phyloP scores from a whole-genome alignment of 1,140 invertebrate species.

The Palaemon carinicauda region DNA sequence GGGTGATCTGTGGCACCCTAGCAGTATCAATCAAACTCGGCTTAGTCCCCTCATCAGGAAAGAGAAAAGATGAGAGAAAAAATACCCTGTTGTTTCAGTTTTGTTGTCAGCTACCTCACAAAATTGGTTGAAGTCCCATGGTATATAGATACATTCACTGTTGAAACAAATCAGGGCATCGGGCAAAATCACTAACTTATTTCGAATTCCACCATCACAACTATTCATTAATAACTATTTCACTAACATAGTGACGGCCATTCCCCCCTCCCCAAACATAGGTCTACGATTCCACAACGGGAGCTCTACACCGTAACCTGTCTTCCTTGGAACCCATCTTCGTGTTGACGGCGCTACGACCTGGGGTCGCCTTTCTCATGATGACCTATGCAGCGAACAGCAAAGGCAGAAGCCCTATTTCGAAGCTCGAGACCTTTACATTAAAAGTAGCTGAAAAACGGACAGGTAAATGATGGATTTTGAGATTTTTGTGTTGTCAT shows the following conservation, averaged over 20 bases:
- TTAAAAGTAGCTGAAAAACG: conserved; percentile 85
- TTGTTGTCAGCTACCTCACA: too few species aligned
- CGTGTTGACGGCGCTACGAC: conserved; percentile 63
- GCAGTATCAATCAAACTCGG: too few species aligned
- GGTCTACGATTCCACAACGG: conserved; percentile 54
- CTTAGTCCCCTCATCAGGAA: too few species aligned
- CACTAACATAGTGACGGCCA: background rate
- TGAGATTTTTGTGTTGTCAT: conserved; percentile 15
- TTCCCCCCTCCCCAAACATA: background rate
- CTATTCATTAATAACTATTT: too few species aligned
- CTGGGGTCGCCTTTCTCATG: conserved; percentile 76
- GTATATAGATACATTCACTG: background rate
- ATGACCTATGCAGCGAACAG: conserved; percentile 85
- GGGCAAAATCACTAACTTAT: background rate
- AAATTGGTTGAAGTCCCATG: too few species aligned
- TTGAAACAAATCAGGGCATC: background rate
- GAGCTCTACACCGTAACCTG: conserved; percentile 50
- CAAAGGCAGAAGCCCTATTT: conserved; percentile 83
- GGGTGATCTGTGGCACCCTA: too few species aligned
- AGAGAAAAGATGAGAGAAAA: too few species aligned
- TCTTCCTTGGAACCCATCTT: conserved; percentile 37
- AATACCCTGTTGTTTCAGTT: too few species aligned
- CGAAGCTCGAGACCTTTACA: conserved; percentile 83
- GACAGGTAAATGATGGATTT: conserved; percentile 71
- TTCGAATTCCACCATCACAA: background rate